Evolutionary conservation across 2,113 vertebrate species (phyloP), one percentile per base, ranked within the genome.

Genomic region (Nymphicus hollandicus): DNA sequence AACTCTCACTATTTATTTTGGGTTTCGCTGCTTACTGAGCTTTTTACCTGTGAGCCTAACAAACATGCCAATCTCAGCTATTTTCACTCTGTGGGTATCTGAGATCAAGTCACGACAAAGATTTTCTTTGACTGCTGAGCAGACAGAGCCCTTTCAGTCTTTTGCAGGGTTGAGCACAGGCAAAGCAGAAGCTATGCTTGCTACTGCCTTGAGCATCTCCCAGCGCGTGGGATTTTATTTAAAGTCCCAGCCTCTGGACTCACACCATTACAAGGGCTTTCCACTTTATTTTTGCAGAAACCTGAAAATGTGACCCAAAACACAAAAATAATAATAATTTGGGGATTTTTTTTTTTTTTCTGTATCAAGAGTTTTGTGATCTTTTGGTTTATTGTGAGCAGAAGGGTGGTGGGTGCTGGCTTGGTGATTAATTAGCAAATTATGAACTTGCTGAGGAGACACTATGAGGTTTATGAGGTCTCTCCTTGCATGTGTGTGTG

Each of bases 51-150:
- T 24, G 70, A 95, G 95, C 89, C 77, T 95, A 89, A 95, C 7
- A 6, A 95, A 93, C 91, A 60, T 87, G 94, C 94, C 95, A 95
- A 43, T 96, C 93, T 97, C 93, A 93, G 96, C 96, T 95, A 88
- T 97, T 95, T 95, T 97, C 95, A 60, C 84, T 74, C 95, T 50
- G 77, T 95, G 89, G 77, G 81, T 96, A 93, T 93, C 93, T 72
- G 81, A 74, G 95, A 94, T 95, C 90, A 94, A 96, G 93, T 94
- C 91, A 93, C 82, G 15, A 90, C 0, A n/a, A 96, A 95, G 95
- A 95, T 97, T 96, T 96, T 71, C 88, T 96, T 88, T 96, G 95
- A 96, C 93, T 94, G 93, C 95, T 96, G 95, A 93, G 95, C 93
- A 97, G 89, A 93, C 91, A 88, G 88, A 96, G 92, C 80, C 93